These are phyloP conservation scores for Apis florea DNA, from an alignment of 1,140 invertebrate species.

Conservation along the genomic window DNA sequence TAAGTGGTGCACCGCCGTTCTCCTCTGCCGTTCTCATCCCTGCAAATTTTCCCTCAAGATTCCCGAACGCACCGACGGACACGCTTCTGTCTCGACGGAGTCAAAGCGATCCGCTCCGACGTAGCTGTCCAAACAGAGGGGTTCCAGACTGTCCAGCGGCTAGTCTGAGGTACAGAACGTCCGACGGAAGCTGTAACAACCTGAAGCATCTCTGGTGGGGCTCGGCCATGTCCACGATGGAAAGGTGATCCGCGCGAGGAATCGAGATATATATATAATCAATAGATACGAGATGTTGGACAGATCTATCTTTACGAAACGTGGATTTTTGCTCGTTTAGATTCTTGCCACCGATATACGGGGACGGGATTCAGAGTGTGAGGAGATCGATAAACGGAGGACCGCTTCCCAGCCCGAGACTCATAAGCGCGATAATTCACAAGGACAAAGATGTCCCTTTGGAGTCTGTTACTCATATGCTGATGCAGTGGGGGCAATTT, in stretches of 20 bases:
- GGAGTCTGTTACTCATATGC: conserved; percentile 85
- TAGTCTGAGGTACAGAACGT: conserved; percentile 86
- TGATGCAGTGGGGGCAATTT: conserved; percentile 94
- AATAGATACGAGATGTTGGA: too few species aligned
- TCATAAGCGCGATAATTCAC: conserved; percentile 85
- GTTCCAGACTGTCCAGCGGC: conserved; percentile 83
- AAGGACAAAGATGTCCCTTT: conserved; percentile 81
- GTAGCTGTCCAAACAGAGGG: conserved; percentile 84
- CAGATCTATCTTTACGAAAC: neutral
- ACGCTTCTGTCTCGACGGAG: conserved; percentile 54
- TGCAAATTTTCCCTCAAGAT: conserved; percentile 52
- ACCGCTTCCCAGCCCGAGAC: conserved; percentile 85
- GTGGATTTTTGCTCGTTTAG: conserved; percentile 43
- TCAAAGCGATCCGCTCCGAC: conserved; percentile 75
- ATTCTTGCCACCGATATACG: conserved; percentile 90
- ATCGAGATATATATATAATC: too few species aligned
- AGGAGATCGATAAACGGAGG: conserved; percentile 81
- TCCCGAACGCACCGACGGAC: conserved; percentile 64
- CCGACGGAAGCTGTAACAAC: conserved; percentile 94
- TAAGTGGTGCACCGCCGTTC: conserved; percentile 39
- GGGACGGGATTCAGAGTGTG: conserved; percentile 84
- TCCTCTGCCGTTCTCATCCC: too few species aligned
- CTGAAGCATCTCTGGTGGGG: conserved; percentile 88
- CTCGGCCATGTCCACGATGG: conserved; percentile 89
- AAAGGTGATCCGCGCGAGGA: conserved; percentile 72